Conservation (phyloP, 2,797 vertebrate species). For the Caiman crocodilus region DNA sequence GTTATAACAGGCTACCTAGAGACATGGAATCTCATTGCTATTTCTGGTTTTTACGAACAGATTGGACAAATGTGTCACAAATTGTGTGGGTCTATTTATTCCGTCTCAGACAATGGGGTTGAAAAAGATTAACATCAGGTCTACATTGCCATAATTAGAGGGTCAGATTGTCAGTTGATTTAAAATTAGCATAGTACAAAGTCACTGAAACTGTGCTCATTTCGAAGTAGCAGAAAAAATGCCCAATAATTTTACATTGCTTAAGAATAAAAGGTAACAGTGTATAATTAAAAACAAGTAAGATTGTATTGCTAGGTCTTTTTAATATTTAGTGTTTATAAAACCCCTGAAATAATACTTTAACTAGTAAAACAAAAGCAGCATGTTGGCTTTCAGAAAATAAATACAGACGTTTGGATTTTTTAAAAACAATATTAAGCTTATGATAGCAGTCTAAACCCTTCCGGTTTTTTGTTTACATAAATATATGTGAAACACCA, state of each 20-base stretch:
- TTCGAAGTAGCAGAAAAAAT: background rate
- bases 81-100: too few relatives aligned
- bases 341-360: conserved; percentile 15
- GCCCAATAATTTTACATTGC: background rate
- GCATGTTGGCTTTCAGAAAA: background rate
- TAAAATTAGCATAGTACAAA: background rate
- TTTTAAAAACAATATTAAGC: conserved; percentile 1
- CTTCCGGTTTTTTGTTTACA: background rate
- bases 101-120: too few relatives aligned
- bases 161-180: background rate
- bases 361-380: conserved; percentile 18
- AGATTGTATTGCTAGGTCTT: background rate
- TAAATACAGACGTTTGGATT: background rate
- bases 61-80: too few relatives aligned
- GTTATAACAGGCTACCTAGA: too few relatives aligned
- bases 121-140: background rate
- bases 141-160: background rate
- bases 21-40: too few relatives aligned
- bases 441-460: background rate
- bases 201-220: background rate
- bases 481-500: background rate
- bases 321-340: background rate
- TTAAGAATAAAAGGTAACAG: background rate
- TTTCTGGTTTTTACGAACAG: too few relatives aligned
- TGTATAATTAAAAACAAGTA: background rate